A percentile compares a stretch with the other conserved stretches of the same genome.
phyloP scores from a whole-genome alignment of 2,888 invertebrate genomes.

The Dastarcus helophoroides region DNA sequence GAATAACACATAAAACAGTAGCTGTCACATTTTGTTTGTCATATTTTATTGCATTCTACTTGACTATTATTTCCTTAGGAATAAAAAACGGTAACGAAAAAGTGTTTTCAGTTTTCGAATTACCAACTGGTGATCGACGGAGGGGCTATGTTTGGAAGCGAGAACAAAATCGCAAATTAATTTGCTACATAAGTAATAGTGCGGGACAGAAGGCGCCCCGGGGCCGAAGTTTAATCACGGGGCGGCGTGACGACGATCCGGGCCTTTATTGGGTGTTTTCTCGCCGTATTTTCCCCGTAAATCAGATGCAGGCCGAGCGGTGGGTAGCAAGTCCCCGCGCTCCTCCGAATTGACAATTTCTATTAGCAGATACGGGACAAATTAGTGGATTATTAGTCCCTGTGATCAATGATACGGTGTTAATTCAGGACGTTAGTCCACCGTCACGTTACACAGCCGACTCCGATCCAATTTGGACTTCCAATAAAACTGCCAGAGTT shows the following conservation, averaged over 20 bases:
- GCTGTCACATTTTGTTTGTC: too few relatives aligned
- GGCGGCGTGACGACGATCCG: slow-evolving; percentile 10
- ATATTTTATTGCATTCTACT: too few relatives aligned
- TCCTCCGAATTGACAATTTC: slow-evolving; percentile 33
- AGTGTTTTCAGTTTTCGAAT: too few relatives aligned
- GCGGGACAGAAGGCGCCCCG: slow-evolving; percentile 4
- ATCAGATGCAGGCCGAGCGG: slow-evolving; percentile 28
- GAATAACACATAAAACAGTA: too few relatives aligned
- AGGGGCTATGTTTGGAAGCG: too few relatives aligned
- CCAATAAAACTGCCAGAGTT: slow-evolving; percentile 41
- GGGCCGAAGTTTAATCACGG: slow-evolving; percentile 9
- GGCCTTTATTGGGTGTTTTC: slow-evolving; percentile 27
- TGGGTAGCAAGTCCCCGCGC: slow-evolving; percentile 17
- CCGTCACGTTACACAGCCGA: slow-evolving; percentile 6
- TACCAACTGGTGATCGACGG: too few relatives aligned
- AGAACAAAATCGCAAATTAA: too few relatives aligned
- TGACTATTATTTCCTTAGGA: too few relatives aligned
- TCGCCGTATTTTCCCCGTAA: slow-evolving; percentile 31
- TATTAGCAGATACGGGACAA: slow-evolving; percentile 35
- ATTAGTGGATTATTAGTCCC: slow-evolving; percentile 39
- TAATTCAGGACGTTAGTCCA: slow-evolving; percentile 24
- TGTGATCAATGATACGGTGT: slow-evolving; percentile 38
- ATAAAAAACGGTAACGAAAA: too few relatives aligned
- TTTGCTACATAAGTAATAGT: slow-evolving; percentile 9
- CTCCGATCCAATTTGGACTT: slow-evolving; percentile 38